phyloP scores from a whole-genome alignment of 2,888 invertebrate species.

The Rambutsinella grinnellia region DNA sequence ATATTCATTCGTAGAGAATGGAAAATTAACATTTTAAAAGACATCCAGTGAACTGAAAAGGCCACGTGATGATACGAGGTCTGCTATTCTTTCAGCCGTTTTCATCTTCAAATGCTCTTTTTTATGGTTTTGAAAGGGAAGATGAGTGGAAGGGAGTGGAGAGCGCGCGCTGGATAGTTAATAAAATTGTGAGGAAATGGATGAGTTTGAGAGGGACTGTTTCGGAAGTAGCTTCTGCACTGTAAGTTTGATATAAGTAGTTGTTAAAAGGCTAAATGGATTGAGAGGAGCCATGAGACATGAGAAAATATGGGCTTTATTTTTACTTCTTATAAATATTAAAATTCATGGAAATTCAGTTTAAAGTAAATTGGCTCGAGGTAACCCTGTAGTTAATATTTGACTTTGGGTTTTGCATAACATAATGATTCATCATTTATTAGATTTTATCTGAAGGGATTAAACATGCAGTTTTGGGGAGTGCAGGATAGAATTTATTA shows the following conservation, averaged over 20 bases:
- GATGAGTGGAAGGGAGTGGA: slow-evolving; percentile 3
- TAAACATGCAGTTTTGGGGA: neutral
- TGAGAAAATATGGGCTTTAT: too few species aligned
- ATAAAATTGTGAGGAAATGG: neutral
- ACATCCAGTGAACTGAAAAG: neutral
- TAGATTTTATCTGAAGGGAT: neutral
- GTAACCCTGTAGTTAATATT: too few species aligned
- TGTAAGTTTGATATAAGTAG: too few species aligned
- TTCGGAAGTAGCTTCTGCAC: slow-evolving; percentile 1
- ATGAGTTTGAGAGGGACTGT: neutral
- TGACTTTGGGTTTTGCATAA: neutral
- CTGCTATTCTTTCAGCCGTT: neutral
- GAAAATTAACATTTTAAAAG: slow-evolving; percentile 33
- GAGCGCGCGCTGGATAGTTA: slow-evolving; percentile 23
- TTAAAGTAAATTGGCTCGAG: too few species aligned
- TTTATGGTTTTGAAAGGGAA: slow-evolving; percentile 14
- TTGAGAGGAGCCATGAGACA: too few species aligned
- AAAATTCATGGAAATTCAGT: too few species aligned
- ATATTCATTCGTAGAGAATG: slow-evolving; percentile 26
- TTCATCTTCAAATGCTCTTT: slow-evolving; percentile 4
- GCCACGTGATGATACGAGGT: neutral
- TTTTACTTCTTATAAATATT: too few species aligned
- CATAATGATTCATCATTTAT: neutral
- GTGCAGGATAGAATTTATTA: neutral
- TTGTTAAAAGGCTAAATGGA: too few species aligned